These are phyloP conservation scores for Nanorana parkeri DNA, from an alignment of 2,113 vertebrate genomes.

Conservation along the genomic window DNA sequence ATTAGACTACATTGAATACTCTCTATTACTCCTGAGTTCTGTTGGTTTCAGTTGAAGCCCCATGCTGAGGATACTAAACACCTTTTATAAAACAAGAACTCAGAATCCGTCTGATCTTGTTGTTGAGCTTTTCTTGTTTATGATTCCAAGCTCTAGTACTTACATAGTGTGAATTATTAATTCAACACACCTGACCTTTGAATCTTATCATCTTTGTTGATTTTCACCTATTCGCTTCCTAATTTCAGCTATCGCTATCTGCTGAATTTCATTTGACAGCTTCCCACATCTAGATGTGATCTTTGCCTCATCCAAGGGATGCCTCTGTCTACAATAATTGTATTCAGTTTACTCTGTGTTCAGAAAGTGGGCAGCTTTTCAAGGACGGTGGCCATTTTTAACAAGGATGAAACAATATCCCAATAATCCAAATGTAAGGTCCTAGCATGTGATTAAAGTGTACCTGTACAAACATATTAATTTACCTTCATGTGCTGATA, in stretches of 20 bases:
- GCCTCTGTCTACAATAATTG: background rate
- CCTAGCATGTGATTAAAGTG: no score
- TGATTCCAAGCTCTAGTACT: constrained; percentile 3
- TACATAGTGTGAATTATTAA: constrained; percentile 54
- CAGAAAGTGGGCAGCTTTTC: background rate
- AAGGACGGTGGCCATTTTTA: background rate
- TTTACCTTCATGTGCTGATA: no score
- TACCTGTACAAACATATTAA: no score
- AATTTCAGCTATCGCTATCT: constrained; percentile 43
- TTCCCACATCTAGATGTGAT: constrained; percentile 18
- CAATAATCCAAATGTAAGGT: no score
- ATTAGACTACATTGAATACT: constrained; percentile 7
- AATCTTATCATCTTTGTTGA: constrained; percentile 35
- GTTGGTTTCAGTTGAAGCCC: constrained; percentile 1
- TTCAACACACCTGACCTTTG: constrained; percentile 47
- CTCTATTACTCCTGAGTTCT: background rate
- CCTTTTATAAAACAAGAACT: constrained; percentile 39
- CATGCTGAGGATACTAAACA: constrained; percentile 52
- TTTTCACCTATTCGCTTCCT: constrained; percentile 32
- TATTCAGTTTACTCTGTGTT: background rate
- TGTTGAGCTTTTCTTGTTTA: constrained; percentile 31
- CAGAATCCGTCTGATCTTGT: constrained; percentile 52
- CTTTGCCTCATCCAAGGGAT: background rate
- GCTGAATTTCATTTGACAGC: constrained; percentile 43
- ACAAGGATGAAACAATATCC: no score